These are phyloP conservation scores for Camarhynchus parvulus DNA, from an alignment of 2,113 vertebrate genomes.

Conservation along the genomic window DNA sequence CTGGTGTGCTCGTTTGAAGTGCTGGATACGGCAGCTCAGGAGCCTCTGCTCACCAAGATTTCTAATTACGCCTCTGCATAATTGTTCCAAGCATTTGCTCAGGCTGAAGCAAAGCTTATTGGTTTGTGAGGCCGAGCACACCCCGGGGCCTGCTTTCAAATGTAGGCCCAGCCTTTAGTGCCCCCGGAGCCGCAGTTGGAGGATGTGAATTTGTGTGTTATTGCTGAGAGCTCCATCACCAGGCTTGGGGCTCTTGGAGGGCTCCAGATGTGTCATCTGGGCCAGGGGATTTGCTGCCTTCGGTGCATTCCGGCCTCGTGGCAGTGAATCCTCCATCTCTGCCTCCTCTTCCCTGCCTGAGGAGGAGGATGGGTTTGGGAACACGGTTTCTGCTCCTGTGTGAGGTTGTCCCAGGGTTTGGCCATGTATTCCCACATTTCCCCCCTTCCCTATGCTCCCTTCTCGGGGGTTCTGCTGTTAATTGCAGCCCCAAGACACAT, in stretches of 20 bases:
- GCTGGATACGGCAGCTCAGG: slow-evolving; percentile 20
- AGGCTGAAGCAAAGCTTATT: slow-evolving; percentile 11
- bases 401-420: accelerated
- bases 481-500: no score
- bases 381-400: accelerated
- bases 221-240: slow-evolving; percentile 35
- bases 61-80: slow-evolving; percentile 45
- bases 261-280: slow-evolving; percentile 19
- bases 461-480: no score
- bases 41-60: slow-evolving; percentile 19
- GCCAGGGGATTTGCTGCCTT: not conserved
- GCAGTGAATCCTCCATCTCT: not conserved
- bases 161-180: slow-evolving; percentile 61
- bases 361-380: not conserved
- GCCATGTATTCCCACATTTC: accelerated
- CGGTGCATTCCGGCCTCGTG: accelerated
- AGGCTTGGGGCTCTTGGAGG: not conserved
- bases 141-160: slow-evolving; percentile 50
- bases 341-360: not conserved
- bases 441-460: not conserved
- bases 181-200: slow-evolving; percentile 19
- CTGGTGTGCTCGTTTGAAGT: not conserved
- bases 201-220: slow-evolving; percentile 28
- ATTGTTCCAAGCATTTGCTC: slow-evolving; percentile 40
- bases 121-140: slow-evolving; percentile 59